phyloP scores from a whole-genome alignment of 2,888 invertebrate genomes.

The Nymphalis urticae region DNA sequence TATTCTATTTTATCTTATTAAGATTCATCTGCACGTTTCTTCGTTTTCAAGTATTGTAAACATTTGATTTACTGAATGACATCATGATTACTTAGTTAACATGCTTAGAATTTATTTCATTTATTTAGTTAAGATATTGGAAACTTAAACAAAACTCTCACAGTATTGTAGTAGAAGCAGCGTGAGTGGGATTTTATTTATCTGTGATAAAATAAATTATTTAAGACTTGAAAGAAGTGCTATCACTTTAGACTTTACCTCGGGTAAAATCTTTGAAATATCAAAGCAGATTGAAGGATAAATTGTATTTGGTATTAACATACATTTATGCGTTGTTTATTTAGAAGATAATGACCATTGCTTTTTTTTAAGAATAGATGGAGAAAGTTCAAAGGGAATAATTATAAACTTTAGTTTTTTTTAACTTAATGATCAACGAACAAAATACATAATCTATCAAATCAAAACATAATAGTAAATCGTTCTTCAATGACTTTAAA shows the following conservation, averaged over 20 bases:
- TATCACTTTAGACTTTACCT: constrained; percentile 2
- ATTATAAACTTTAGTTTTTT: too few relatives aligned
- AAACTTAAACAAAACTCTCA: constrained; percentile 11
- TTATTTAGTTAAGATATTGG: constrained; percentile 19
- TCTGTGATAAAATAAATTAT: background rate
- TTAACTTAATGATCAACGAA: too few relatives aligned
- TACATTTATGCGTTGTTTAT: too few relatives aligned
- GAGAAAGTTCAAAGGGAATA: too few relatives aligned
- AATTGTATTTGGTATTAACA: too few relatives aligned
- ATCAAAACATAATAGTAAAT: too few relatives aligned
- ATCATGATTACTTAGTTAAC: constrained; percentile 27
- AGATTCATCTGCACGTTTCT: constrained; percentile 23
- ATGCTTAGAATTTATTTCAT: constrained; percentile 23
- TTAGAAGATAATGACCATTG: background rate
- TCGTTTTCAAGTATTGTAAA: constrained; percentile 22
- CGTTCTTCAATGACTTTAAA: too few relatives aligned
- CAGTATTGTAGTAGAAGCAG: constrained; percentile 6
- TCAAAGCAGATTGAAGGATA: too few relatives aligned
- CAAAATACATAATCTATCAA: too few relatives aligned
- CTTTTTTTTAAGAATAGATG: background rate
- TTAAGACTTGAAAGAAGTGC: background rate
- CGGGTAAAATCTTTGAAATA: background rate
- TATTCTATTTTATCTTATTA: constrained; percentile 22
- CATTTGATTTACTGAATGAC: constrained; percentile 22
- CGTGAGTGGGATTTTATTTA: background rate